These are phyloP conservation scores for Acropternis orthonyx DNA, from an alignment of 2,797 vertebrate species.

Conservation along the genomic window DNA sequence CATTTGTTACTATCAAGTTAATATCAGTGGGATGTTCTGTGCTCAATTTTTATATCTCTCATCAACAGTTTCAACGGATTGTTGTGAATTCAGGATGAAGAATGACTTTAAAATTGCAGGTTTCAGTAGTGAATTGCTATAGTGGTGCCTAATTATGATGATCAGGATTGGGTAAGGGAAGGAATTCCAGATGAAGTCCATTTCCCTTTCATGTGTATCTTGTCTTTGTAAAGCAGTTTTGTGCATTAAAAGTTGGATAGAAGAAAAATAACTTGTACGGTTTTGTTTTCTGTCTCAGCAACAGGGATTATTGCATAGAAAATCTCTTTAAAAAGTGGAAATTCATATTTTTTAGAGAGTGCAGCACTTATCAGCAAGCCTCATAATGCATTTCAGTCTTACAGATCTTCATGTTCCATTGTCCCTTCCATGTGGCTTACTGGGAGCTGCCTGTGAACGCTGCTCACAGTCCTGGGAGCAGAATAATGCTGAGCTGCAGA, in stretches of 20 bases:
- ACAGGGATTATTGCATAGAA: background rate
- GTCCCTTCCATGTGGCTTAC: background rate
- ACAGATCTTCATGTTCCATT: background rate
- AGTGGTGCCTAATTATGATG: background rate
- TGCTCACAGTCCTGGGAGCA: background rate
- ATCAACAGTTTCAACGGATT: accelerated
- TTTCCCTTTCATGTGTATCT: background rate
- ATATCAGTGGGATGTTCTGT: background rate
- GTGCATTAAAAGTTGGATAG: background rate
- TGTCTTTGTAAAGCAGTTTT: background rate
- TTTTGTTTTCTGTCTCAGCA: background rate
- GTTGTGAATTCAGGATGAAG: background rate
- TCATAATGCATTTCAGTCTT: background rate
- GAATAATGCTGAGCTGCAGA: background rate
- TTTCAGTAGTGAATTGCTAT: background rate
- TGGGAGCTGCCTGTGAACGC: background rate
- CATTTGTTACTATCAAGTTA: background rate
- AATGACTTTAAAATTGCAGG: background rate
- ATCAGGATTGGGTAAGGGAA: background rate
- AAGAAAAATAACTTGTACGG: background rate
- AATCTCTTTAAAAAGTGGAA: background rate
- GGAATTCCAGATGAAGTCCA: background rate
- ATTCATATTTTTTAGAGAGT: background rate
- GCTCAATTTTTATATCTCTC: background rate
- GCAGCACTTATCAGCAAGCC: background rate